Conservation (phyloP, 2,888 invertebrate species). For the Atherix ibis region DNA sequence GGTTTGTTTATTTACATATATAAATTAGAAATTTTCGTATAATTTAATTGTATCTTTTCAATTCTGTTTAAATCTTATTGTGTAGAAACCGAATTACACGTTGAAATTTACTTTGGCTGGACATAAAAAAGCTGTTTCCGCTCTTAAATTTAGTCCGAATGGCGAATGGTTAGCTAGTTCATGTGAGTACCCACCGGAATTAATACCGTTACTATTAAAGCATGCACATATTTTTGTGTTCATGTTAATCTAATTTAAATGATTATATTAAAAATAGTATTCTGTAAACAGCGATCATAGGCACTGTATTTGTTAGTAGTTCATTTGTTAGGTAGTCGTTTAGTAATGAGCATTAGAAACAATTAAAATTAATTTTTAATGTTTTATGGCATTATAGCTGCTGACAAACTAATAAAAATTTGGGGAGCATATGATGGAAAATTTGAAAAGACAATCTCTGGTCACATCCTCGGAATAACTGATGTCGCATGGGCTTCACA, state of each 20-base stretch:
- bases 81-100: conserved; percentile 92
- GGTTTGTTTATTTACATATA: conserved; percentile 10
- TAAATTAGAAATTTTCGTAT: not conserved
- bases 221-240: not conserved
- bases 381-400: conserved; percentile 50
- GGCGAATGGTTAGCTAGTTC: conserved; percentile 98
- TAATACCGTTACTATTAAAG: not conserved
- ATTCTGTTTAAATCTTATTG: not conserved
- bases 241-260: not conserved
- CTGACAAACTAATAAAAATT: conserved; percentile 95
- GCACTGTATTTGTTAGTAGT: too few relatives aligned
- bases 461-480: conserved; percentile 96
- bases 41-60: not conserved
- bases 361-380: conserved; percentile 4
- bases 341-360: too few relatives aligned
- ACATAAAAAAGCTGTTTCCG: conserved; percentile 96
- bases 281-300: too few relatives aligned
- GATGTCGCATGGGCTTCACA: conserved; percentile 99
- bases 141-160: conserved; percentile 97
- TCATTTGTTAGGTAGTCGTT: too few relatives aligned
- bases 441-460: conserved; percentile 94
- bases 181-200: too few relatives aligned
- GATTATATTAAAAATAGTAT: too few relatives aligned
- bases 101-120: conserved; percentile 94
- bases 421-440: conserved; percentile 99